phyloP scores from a whole-genome alignment of 1,140 invertebrate genomes.

The Halotydeus destructor region DNA sequence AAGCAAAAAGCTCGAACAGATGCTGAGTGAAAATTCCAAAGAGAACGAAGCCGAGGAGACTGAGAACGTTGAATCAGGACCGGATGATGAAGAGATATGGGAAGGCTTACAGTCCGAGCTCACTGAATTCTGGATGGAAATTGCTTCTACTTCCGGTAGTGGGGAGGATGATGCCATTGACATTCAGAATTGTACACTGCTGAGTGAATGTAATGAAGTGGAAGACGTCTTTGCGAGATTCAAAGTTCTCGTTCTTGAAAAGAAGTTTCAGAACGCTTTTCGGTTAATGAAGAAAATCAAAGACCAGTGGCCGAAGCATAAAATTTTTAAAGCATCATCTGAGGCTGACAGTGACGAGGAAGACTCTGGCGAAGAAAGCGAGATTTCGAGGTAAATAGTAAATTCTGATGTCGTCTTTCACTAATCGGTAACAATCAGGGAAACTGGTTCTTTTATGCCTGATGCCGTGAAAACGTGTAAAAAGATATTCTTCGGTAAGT shows the following conservation, averaged over 20 bases:
- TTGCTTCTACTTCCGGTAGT: neutral
- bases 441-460: too few relatives aligned
- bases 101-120: slow-evolving; percentile 3
- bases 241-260: neutral
- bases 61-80: neutral
- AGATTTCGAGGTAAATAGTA: too few relatives aligned
- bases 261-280: neutral
- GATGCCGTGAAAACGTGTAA: too few relatives aligned
- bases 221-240: neutral
- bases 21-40: slow-evolving; percentile 26
- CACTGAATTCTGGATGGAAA: neutral
- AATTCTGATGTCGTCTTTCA: too few relatives aligned
- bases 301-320: neutral
- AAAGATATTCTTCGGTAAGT: too few relatives aligned
- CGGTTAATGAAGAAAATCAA: neutral
- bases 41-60: slow-evolving; percentile 20
- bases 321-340: slow-evolving; percentile 13
- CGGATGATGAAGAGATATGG: neutral
- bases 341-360: slow-evolving; percentile 22
- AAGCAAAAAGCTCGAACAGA: slow-evolving; percentile 32
- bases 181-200: neutral
- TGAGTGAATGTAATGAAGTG: neutral
- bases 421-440: too few relatives aligned
- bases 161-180: neutral
- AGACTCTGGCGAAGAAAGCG: slow-evolving; percentile 19